Percentiles rank a stretch among this genome's conserved stretches.
phyloP scores from a whole-genome alignment of 2,888 invertebrate species.

The Tenthredo notha region DNA sequence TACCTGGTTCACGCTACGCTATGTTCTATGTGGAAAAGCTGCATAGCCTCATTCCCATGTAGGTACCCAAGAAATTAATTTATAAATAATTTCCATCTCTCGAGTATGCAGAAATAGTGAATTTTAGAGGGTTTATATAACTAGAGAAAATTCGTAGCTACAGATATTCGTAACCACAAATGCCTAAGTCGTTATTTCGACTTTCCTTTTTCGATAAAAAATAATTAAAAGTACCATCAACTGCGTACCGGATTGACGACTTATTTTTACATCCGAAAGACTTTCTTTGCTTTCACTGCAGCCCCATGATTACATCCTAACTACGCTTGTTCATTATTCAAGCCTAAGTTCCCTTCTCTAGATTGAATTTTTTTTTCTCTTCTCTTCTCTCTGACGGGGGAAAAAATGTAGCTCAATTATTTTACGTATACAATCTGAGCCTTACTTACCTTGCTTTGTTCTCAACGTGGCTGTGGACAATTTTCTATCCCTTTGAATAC shows the following conservation, averaged over 20 bases:
- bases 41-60: background rate
- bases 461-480: background rate
- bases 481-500: background rate
- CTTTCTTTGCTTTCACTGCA: background rate
- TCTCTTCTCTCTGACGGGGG: background rate
- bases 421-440: background rate
- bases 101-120: conserved; percentile 1
- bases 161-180: background rate
- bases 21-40: background rate
- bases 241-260: background rate
- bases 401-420: background rate
- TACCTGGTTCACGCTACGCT: background rate
- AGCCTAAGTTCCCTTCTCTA: too few species aligned
- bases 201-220: background rate
- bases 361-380: background rate
- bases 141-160: background rate
- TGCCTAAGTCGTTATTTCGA: background rate
- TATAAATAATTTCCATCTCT: conserved; percentile 33
- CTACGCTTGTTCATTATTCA: too few species aligned
- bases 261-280: background rate
- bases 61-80: conserved; percentile 17
- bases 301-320: too few species aligned
- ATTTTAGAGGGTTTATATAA: background rate
- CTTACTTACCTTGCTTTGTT: background rate
- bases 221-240: background rate